Conservation (phyloP, 2,888 invertebrate species). For the Tortrix viridana region DNA sequence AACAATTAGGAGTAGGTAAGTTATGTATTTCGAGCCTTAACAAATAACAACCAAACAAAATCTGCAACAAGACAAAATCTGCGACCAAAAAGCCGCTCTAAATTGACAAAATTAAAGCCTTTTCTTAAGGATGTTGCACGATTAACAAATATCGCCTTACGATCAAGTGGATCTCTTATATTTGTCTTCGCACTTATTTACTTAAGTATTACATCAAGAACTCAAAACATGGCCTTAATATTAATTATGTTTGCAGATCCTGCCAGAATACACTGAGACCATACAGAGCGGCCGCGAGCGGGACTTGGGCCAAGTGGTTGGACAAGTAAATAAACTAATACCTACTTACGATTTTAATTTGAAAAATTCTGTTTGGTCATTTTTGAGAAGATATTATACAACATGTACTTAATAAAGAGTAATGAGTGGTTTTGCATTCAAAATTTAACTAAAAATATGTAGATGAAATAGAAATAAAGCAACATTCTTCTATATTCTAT, state of each 20-base stretch:
- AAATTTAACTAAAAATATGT: too few species aligned
- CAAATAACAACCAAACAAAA: too few species aligned
- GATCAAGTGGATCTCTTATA: neutral
- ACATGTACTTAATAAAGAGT: too few species aligned
- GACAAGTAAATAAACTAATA: conserved; percentile 55
- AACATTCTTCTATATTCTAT: too few species aligned
- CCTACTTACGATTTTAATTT: neutral
- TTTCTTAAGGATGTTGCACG: neutral
- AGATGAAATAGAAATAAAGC: too few species aligned
- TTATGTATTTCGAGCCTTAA: too few species aligned
- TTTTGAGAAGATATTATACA: too few species aligned
- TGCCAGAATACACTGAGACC: conserved; percentile 71
- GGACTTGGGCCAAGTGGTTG: conserved; percentile 62
- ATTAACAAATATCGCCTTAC: neutral
- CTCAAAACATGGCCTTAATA: neutral
- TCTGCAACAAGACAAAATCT: too few species aligned
- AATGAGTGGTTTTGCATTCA: too few species aligned
- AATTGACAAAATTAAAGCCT: too few species aligned
- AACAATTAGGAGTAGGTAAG: too few species aligned
- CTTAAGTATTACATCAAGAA: neutral
- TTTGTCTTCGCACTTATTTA: neutral
- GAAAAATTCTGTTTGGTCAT: neutral
- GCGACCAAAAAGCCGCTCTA: too few species aligned
- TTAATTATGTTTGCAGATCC: conserved; percentile 46
- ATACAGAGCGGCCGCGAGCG: conserved; percentile 57